A percentile compares a stretch with the other conserved stretches of the same genome.
These are phyloP conservation scores for Trinectes maculatus DNA, from an alignment of 2,113 vertebrate genomes.

Conservation along the genomic window DNA sequence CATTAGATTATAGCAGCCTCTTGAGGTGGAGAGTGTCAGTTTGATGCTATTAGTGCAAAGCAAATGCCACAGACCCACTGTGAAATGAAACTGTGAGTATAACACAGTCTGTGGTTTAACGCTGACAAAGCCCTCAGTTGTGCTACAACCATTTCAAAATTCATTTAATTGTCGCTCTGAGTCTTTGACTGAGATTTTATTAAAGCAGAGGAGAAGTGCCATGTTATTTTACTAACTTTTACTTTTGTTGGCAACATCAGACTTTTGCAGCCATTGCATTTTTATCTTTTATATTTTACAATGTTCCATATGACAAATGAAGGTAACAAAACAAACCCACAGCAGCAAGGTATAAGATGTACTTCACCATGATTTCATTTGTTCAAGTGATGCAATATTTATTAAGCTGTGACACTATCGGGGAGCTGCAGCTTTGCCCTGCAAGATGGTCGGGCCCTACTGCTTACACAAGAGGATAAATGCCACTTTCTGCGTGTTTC, in stretches of 20 bases:
- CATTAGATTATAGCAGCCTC: constrained; percentile 33
- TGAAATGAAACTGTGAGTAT: not conserved
- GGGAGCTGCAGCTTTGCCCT: not conserved
- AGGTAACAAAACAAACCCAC: too few relatives aligned
- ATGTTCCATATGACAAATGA: too few relatives aligned
- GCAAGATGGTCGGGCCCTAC: not conserved
- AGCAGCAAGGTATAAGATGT: too few relatives aligned
- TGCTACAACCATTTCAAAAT: constrained; percentile 9
- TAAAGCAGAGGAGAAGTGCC: not conserved
- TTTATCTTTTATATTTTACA: too few relatives aligned
- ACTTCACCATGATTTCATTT: not conserved
- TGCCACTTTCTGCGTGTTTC: constrained; percentile 7
- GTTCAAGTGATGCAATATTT: too few relatives aligned
- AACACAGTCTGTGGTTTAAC: not conserved
- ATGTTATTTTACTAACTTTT: not conserved
- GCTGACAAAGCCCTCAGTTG: not conserved
- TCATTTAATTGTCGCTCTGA: constrained; percentile 1
- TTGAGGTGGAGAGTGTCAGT: constrained; percentile 4
- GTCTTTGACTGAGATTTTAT: not conserved
- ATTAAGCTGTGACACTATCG: not conserved
- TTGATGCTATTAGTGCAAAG: constrained; percentile 24
- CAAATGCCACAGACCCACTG: too few relatives aligned
- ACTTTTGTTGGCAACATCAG: too few relatives aligned
- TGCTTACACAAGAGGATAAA: constrained; percentile 29
- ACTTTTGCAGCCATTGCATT: too few relatives aligned